Percentiles rank a stretch among this genome's conserved stretches.
These are phyloP conservation scores for Coronaproctus castanopsis DNA, from an alignment of 2,888 invertebrate species.

Conservation along the genomic window DNA sequence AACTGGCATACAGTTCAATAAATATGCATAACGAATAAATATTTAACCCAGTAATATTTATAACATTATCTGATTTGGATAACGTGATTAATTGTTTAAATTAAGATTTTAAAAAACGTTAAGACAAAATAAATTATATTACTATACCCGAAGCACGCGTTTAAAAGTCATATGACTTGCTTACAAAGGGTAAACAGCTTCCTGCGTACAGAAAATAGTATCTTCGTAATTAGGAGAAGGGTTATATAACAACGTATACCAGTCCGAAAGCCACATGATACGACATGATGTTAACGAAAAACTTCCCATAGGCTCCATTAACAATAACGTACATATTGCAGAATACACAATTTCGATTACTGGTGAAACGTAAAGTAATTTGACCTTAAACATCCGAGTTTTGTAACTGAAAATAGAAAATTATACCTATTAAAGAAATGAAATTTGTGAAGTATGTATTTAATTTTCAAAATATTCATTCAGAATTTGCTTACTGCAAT, in stretches of 20 bases:
- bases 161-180: conserved; percentile 24
- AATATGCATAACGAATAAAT: too few relatives aligned
- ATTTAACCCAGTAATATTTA: too few relatives aligned
- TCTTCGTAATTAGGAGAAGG: conserved; percentile 79
- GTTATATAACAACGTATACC: conserved; percentile 91
- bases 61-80: too few relatives aligned
- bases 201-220: conserved; percentile 83
- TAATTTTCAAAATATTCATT: too few relatives aligned
- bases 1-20: too few relatives aligned
- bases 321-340: conserved; percentile 50
- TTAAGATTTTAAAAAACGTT: too few relatives aligned
- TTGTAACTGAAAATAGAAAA: conserved; percentile 10
- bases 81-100: too few relatives aligned
- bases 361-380: conserved; percentile 52
- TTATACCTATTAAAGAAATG: too few relatives aligned
- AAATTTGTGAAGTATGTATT: too few relatives aligned
- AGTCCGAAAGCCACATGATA: conserved; percentile 66
- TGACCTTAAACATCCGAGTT: conserved; percentile 8
- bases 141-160: too few relatives aligned
- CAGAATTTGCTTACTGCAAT: too few relatives aligned
- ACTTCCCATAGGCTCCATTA: conserved; percentile 62
- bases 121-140: background rate
- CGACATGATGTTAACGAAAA: conserved; percentile 57
- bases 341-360: conserved; percentile 59
- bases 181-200: conserved; percentile 93